These are phyloP conservation scores for Pristionchus entomophagus DNA, from an alignment of 2,888 invertebrate species.

Conservation along the genomic window DNA sequence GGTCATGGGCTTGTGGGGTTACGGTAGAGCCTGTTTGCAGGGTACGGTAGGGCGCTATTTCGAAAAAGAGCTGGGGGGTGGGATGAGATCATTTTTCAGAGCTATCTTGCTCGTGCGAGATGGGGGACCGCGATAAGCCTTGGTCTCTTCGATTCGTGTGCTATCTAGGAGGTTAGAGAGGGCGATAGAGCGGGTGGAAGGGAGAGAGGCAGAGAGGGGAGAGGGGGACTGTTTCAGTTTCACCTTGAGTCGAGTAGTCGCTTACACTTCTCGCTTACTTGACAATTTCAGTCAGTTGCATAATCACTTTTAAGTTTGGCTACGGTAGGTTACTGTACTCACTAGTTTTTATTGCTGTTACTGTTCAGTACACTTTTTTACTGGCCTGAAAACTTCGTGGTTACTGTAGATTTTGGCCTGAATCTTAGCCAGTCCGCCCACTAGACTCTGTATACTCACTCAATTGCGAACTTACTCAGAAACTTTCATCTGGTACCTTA, in stretches of 20 bases:
- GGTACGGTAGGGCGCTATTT: not conserved
- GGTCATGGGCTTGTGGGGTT: not conserved
- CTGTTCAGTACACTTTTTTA: no score
- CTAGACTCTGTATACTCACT: no score
- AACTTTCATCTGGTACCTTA: not conserved
- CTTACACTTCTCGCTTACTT: slow-evolving; percentile 27
- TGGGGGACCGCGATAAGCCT: not conserved
- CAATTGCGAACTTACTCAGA: no score
- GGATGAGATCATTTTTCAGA: slow-evolving; percentile 1
- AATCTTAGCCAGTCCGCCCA: no score
- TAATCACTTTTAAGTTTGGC: not conserved
- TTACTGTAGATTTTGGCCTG: not conserved
- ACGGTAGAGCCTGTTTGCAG: not conserved
- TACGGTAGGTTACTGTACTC: not conserved
- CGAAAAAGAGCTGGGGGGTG: slow-evolving; percentile 38
- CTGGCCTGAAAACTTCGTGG: not conserved
- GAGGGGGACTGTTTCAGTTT: not conserved
- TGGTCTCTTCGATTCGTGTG: not conserved
- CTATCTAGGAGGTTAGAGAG: not conserved
- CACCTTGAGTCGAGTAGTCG: slow-evolving; percentile 6
- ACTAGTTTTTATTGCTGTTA: not conserved
- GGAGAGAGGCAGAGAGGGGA: slow-evolving; percentile 7
- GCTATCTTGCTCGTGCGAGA: slow-evolving; percentile 11
- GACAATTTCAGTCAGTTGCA: not conserved
- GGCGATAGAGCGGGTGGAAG: not conserved